These are phyloP conservation scores for Prosapia bicincta DNA, from an alignment of 2,888 invertebrate genomes.

Conservation along the genomic window DNA sequence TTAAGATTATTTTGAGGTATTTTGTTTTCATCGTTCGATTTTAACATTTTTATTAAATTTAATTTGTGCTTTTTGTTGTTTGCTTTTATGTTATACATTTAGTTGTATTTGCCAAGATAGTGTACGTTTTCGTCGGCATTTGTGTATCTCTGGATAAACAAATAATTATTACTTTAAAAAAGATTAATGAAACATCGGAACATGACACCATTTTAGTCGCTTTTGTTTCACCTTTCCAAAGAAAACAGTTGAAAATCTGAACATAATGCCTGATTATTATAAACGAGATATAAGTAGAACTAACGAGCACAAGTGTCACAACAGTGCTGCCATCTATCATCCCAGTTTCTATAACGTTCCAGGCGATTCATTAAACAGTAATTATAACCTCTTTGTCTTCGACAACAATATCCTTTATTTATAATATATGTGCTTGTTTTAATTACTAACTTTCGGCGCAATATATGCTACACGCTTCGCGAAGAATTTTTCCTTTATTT, in stretches of 20 bases:
- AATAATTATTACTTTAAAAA: too few species aligned
- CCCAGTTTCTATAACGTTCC: not conserved
- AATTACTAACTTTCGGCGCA: not conserved
- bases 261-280: not conserved
- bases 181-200: too few species aligned
- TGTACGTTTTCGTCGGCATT: too few species aligned
- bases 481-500: too few species aligned
- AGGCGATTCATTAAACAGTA: not conserved
- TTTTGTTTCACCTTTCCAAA: not conserved
- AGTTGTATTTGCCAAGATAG: too few species aligned
- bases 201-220: not conserved
- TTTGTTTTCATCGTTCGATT: too few species aligned
- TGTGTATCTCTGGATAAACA: too few species aligned
- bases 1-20: too few species aligned
- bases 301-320: not conserved
- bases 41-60: too few species aligned
- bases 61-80: too few species aligned
- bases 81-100: too few species aligned
- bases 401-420: not conserved
- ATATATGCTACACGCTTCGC: too few species aligned
- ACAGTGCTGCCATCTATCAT: not conserved
- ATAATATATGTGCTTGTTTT: not conserved
- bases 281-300: not conserved
- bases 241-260: not conserved
- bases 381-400: not conserved